phyloP scores from a whole-genome alignment of 2,797 vertebrate species.

The Hydrophis major region DNA sequence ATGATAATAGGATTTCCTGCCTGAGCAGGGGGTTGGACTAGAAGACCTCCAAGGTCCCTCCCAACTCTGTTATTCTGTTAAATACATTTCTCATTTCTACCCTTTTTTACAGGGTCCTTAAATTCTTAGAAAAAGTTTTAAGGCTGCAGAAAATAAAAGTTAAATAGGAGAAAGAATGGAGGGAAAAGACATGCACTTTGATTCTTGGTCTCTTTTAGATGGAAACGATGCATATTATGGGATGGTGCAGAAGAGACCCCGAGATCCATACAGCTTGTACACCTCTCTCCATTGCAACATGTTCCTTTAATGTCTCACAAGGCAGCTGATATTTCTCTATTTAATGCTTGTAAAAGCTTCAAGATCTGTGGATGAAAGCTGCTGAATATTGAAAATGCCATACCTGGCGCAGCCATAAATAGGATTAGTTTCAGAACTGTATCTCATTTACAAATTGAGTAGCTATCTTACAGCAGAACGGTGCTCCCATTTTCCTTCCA shows the following conservation, averaged over 20 bases:
- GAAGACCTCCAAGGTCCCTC: too few relatives aligned
- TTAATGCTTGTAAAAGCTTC: constrained; percentile 27
- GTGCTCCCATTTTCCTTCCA: not conserved
- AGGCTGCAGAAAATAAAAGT: not conserved
- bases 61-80: not conserved
- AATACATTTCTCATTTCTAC: not conserved
- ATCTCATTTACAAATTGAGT: not conserved
- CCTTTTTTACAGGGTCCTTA: not conserved
- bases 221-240: not conserved
- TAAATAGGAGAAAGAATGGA: not conserved
- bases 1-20: too few relatives aligned
- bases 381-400: constrained; percentile 12
- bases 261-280: not conserved
- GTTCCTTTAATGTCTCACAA: not conserved
- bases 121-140: not conserved
- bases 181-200: not conserved
- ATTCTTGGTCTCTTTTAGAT: not conserved
- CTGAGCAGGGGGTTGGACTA: too few relatives aligned
- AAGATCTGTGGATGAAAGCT: constrained; percentile 24
- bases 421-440: constrained; percentile 24
- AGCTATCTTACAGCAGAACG: constrained; percentile 10
- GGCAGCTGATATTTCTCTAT: not conserved
- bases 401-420: constrained; percentile 19
- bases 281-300: not conserved
- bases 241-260: not conserved